Evolutionary conservation across 2,888 invertebrate species (phyloP).

Genomic region (Drosophila anomalipes): DNA sequence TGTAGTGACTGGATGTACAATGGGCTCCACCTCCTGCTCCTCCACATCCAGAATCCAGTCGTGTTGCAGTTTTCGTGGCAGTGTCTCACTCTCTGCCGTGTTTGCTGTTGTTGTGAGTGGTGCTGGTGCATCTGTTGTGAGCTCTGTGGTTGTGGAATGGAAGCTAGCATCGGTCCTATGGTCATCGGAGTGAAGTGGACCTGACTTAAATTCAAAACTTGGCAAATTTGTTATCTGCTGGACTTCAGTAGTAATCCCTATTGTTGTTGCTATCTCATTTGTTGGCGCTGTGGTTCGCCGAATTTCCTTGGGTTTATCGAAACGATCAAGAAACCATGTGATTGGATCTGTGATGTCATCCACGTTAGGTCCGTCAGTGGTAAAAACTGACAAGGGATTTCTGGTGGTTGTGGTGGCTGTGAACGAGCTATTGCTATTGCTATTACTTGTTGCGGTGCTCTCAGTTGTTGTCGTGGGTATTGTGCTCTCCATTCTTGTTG

Average conservation of each 20-base stretch:
- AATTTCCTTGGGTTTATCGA: conserved; percentile 63
- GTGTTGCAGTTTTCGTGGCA: conserved; percentile 34
- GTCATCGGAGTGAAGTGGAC: conserved; percentile 15
- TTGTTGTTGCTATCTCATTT: conserved; percentile 4
- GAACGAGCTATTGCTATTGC: not conserved
- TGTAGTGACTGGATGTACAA: conserved; percentile 15
- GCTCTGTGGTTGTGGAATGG: conserved; percentile 5
- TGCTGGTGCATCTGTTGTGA: conserved; percentile 10
- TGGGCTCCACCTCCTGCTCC: conserved; percentile 13
- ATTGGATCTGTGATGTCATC: conserved; percentile 47
- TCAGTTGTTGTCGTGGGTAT: not conserved
- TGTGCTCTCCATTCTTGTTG: not conserved
- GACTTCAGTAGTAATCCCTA: not conserved
- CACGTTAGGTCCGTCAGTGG: conserved; percentile 25
- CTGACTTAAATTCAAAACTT: conserved; percentile 12
- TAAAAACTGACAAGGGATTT: not conserved
- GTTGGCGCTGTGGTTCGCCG: conserved; percentile 51
- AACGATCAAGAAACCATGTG: conserved; percentile 69
- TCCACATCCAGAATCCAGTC: conserved; percentile 48
- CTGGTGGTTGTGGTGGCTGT: not conserved
- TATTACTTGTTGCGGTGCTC: not conserved
- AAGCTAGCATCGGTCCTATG: not conserved
- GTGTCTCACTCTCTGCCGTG: not conserved
- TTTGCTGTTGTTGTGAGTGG: conserved; percentile 12
- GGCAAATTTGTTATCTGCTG: conserved; percentile 2